These are phyloP conservation scores for Noctua janthe DNA, from an alignment of 2,888 invertebrate species.

Conservation along the genomic window DNA sequence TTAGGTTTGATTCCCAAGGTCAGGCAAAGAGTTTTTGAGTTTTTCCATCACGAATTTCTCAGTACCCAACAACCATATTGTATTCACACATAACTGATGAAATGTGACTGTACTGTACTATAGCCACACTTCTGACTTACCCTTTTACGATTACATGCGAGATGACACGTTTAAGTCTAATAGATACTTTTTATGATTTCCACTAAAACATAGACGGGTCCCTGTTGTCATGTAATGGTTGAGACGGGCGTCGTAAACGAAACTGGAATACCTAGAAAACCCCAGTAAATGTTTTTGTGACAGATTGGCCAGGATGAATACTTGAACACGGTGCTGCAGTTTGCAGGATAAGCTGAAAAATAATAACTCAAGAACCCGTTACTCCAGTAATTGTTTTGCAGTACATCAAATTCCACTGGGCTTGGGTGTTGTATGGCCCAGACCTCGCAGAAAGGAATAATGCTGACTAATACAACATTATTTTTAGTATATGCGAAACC, in stretches of 20 bases:
- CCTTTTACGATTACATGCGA: background rate
- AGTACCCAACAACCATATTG: background rate
- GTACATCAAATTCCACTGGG: no score
- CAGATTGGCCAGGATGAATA: no score
- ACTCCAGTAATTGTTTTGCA: background rate
- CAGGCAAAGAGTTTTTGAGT: background rate
- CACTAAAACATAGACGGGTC: background rate
- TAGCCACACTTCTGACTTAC: background rate
- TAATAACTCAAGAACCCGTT: background rate
- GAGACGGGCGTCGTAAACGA: background rate
- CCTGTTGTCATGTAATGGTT: background rate
- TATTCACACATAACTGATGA: background rate
- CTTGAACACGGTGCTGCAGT: background rate
- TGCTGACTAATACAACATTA: no score
- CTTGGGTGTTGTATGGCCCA: no score
- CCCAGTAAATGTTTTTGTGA: no score
- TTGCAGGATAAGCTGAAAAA: background rate
- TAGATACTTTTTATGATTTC: background rate
- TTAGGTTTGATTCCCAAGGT: background rate
- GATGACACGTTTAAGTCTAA: background rate
- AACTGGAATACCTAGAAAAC: background rate
- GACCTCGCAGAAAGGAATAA: no score
- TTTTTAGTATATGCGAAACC: no score
- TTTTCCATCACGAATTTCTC: no score
- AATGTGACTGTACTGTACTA: background rate